These are phyloP conservation scores for Chondrosia reniformis DNA, from an alignment of 37 sponge, comb jelly and placozoan genomes.

Conservation along the genomic window DNA sequence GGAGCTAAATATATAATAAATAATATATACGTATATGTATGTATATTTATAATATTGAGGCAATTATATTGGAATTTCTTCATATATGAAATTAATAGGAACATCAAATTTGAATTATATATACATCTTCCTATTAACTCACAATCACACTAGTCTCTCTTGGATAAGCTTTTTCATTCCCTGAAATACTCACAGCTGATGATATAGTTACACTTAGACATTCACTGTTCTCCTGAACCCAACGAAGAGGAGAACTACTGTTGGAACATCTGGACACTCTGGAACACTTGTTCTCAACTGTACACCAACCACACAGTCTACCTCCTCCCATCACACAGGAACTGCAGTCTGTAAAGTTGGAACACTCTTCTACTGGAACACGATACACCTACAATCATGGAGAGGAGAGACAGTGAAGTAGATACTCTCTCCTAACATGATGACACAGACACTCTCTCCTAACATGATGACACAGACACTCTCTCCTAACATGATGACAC, in stretches of 20 bases:
- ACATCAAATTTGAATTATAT: background rate
- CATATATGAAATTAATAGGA: background rate
- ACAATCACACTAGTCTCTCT: background rate
- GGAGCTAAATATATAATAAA: background rate
- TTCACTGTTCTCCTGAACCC: background rate
- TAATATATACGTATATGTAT: background rate
- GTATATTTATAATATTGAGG: background rate
- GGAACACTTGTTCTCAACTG: constrained; percentile 83
- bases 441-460: no score
- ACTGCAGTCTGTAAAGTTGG: constrained; percentile 32
- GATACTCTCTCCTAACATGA: no score
- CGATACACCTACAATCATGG: constrained; percentile 32
- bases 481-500: no score
- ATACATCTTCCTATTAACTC: background rate
- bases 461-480: no score
- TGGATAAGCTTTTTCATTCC: background rate
- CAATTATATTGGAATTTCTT: background rate
- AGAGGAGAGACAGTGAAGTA: background rate
- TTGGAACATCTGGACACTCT: constrained; percentile 60
- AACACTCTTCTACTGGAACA: constrained; percentile 50
- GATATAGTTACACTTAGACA: constrained; percentile 4
- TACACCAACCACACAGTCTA: constrained; percentile 88
- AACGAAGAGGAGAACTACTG: constrained; percentile 21
- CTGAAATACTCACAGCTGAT: constrained; percentile 15
- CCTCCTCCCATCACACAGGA: constrained; percentile 22